These are phyloP conservation scores for Drosophila rhopaloa DNA, from an alignment of 1,140 invertebrate species.

Conservation along the genomic window DNA sequence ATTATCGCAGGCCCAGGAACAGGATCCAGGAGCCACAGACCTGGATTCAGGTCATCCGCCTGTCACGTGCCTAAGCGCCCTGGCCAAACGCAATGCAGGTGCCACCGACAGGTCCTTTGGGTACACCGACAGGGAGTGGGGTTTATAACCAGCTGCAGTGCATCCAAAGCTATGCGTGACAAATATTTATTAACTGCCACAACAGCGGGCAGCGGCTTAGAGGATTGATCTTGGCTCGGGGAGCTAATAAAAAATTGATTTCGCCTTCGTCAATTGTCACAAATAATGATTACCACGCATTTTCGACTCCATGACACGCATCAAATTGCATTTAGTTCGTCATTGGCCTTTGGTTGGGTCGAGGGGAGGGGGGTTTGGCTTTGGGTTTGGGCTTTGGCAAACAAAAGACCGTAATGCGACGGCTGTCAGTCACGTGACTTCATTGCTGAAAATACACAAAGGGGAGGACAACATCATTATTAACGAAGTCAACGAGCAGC, in stretches of 20 bases:
- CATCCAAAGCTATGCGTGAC: slow-evolving; percentile 65
- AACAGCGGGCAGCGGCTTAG: slow-evolving; percentile 42
- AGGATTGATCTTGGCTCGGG: slow-evolving; percentile 22
- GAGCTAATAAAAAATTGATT: slow-evolving; percentile 66
- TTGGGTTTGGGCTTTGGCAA: slow-evolving; percentile 15
- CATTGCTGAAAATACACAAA: slow-evolving; percentile 65
- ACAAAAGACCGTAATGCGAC: slow-evolving; percentile 35
- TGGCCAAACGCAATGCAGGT: slow-evolving; percentile 54
- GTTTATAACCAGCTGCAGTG: slow-evolving; percentile 41
- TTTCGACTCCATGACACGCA: slow-evolving; percentile 70
- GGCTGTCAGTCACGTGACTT: slow-evolving; percentile 72
- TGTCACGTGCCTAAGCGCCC: slow-evolving; percentile 72
- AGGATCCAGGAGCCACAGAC: neutral
- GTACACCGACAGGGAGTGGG: neutral
- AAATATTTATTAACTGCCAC: slow-evolving; percentile 79
- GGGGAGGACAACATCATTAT: slow-evolving; percentile 65
- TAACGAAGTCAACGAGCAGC: slow-evolving; percentile 70
- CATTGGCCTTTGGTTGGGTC: slow-evolving; percentile 22
- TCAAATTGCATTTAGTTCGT: slow-evolving; percentile 82
- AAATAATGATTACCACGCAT: slow-evolving; percentile 82
- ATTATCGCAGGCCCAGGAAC: neutral
- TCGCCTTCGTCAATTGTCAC: slow-evolving; percentile 72
- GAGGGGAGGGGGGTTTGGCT: neutral
- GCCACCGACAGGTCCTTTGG: slow-evolving; percentile 40
- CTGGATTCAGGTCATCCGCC: slow-evolving; percentile 28